phyloP scores from a whole-genome alignment of 2,888 invertebrate species.

The Parnassius smintheus region DNA sequence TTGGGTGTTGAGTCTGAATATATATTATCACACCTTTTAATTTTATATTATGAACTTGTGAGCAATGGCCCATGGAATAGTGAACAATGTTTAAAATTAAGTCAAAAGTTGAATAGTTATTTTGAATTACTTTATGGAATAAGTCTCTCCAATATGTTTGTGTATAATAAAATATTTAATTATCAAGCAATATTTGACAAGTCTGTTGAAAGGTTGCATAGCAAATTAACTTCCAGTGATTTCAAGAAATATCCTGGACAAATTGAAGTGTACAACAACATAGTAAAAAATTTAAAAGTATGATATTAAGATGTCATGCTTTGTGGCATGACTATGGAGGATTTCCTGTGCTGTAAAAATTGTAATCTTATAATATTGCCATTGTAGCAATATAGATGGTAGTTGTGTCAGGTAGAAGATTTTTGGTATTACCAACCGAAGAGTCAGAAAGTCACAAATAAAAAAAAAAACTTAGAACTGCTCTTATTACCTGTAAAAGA shows the following conservation, averaged over 20 bases:
- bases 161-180: constrained; percentile 40
- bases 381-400: not conserved
- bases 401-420: too few relatives aligned
- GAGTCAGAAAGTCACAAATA: too few relatives aligned
- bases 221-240: constrained; percentile 50
- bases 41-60: constrained; percentile 54
- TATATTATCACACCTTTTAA: constrained; percentile 48
- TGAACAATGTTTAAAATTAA: constrained; percentile 40
- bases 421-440: too few relatives aligned
- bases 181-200: constrained; percentile 58
- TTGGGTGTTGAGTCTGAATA: constrained; percentile 36
- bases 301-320: constrained; percentile 7
- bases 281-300: constrained; percentile 54
- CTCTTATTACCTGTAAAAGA: too few relatives aligned
- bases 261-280: constrained; percentile 54
- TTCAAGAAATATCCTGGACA: constrained; percentile 63
- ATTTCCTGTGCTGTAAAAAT: not conserved
- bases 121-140: constrained; percentile 48
- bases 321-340: too few relatives aligned
- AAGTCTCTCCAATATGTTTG: constrained; percentile 45
- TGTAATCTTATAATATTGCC: not conserved
- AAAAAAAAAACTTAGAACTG: too few relatives aligned
- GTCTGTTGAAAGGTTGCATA: constrained; percentile 53
- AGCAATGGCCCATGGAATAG: constrained; percentile 53
- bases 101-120: constrained; percentile 44